These are phyloP conservation scores for Oryzias melastigma DNA, from an alignment of 2,113 vertebrate species.

Conservation along the genomic window DNA sequence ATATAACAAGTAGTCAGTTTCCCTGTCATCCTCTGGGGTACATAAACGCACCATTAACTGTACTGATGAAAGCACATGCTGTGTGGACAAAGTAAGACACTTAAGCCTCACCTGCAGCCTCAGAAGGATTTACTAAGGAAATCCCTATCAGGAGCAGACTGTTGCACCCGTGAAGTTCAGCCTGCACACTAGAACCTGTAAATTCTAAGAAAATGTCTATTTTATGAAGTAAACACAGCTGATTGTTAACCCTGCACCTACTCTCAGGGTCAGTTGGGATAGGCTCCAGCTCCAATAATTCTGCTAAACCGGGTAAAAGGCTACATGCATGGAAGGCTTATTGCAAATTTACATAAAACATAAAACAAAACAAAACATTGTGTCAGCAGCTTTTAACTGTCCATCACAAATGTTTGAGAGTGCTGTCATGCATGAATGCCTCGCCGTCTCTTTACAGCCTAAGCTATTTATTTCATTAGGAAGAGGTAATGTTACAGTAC, in stretches of 20 bases:
- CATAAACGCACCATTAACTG: conserved; percentile 8
- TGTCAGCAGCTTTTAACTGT: not conserved
- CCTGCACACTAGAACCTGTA: not conserved
- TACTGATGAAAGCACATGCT: not conserved
- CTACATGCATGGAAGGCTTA: not conserved
- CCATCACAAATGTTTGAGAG: not conserved
- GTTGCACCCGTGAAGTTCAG: not conserved
- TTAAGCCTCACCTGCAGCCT: conserved; percentile 34
- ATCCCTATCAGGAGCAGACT: conserved; percentile 34
- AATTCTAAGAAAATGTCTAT: not conserved
- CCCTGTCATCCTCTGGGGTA: not conserved
- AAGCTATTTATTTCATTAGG: not conserved
- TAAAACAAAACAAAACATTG: not conserved
- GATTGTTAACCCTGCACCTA: not conserved
- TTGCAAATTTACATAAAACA: too few species aligned
- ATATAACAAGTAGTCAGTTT: not conserved
- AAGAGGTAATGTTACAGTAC: conserved; percentile 17
- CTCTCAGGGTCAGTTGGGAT: not conserved
- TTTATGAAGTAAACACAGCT: not conserved
- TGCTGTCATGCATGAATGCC: not conserved
- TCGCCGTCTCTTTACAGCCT: too few species aligned
- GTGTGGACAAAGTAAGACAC: conserved; percentile 15
- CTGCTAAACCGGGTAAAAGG: not conserved
- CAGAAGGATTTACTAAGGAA: conserved; percentile 44
- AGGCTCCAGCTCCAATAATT: not conserved